phyloP scores from a whole-genome alignment of 2,113 vertebrate species.

The Phalacrocorax carbo region DNA sequence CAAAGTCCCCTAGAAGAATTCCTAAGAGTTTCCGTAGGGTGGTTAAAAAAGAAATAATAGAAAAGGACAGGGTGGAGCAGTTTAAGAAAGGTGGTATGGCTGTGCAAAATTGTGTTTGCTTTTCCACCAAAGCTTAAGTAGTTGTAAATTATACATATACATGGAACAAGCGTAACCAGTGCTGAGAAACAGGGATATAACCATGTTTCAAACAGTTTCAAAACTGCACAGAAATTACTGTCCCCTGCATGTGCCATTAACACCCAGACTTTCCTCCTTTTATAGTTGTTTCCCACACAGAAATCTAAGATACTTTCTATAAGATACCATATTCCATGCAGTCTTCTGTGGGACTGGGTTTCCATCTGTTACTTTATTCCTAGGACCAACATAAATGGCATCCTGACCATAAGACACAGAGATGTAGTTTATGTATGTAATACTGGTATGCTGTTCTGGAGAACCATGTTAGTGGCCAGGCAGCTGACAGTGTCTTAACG shows the following conservation, averaged over 20 bases:
- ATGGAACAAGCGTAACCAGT: conserved; percentile 26
- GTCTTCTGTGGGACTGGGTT: background rate
- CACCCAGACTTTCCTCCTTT: accelerated
- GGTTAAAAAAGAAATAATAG: background rate
- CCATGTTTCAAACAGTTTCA: background rate
- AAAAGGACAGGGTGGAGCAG: background rate
- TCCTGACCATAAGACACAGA: background rate
- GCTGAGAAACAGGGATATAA: conserved; percentile 22
- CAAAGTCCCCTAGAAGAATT: conserved; percentile 4
- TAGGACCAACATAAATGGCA: background rate
- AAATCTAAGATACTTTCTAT: background rate
- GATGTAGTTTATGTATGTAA: background rate
- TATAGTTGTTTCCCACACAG: background rate
- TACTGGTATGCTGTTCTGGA: background rate
- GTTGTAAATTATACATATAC: background rate
- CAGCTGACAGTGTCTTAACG: background rate
- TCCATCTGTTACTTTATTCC: background rate
- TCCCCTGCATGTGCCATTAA: background rate
- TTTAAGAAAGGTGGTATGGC: conserved; percentile 25
- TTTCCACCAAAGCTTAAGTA: conserved; percentile 38
- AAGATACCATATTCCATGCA: background rate
- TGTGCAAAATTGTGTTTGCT: conserved; percentile 39
- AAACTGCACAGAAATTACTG: background rate
- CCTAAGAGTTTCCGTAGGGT: background rate
- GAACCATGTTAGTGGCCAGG: background rate